Base-by-base conservation (phyloP, 2,113 vertebrate genomes). In the Passer domesticus region DNA sequence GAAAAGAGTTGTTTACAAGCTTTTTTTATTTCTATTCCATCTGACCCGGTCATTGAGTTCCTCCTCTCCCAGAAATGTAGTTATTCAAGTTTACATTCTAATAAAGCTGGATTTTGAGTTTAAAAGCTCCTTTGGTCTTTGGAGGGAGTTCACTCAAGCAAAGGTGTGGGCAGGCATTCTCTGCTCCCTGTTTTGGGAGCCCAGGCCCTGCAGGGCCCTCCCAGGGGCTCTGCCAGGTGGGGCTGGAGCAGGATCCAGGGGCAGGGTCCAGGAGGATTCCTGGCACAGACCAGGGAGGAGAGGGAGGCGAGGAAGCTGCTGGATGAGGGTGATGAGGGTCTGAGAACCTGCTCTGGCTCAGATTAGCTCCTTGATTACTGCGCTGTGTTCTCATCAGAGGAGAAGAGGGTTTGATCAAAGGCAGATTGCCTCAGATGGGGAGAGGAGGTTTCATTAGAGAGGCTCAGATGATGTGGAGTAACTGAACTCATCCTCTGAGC, bases 361-460 rank as follows among this genome's bases (percentile, higher is more conserved):
- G 93, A 93, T 94, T 83, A 94, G 63, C 95, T 95, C 64, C 95
- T 90, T 96, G 95, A 97, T 96, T 95, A 91, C 89, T 52, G 72
- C 5, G 3, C 84, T 91, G 91, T 67, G 87, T 52, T 94, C 94
- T 97, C 95, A 96, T 97, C 96, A 96, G 91, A 85, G 47, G 46
- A 95, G 92, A 94, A 95, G 92, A 92, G 87, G 75, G 74, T 95
- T 88, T 97, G 95, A 97, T 96, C 93, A 96, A 77, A 95, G 92
- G 79, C 83, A 95, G 78, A 95, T 96, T 95, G 90, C 90, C 63
- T 95, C 84, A 86, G 22, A 94, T 0, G 6, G 84, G 55, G 75
- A 93, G 78, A 92, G 82, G 41, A 93, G 92, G 68, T 94, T 96
- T 96, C 92, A 97, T 95, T 77, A 97, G 92, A 89, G 74, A 85